Evolutionary conservation across 2,797 vertebrate species (phyloP).

Genomic region (Poecile montanus): DNA sequence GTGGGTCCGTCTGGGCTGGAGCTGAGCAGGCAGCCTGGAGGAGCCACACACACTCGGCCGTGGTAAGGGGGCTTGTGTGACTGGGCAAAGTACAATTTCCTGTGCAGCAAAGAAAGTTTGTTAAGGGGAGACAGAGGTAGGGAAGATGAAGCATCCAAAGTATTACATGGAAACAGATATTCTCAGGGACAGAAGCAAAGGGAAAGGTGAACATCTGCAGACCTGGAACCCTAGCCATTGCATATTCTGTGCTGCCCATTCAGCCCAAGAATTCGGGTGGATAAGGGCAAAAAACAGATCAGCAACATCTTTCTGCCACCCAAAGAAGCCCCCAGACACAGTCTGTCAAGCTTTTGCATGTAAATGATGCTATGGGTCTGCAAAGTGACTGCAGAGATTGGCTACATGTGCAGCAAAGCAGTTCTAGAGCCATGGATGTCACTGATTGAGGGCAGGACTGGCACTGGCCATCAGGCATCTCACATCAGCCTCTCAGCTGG

Average conservation of each 20-base stretch:
- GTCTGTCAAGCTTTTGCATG: not conserved
- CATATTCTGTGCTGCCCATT: not conserved
- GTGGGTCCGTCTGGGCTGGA: slow-evolving; percentile 88
- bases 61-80: slow-evolving; percentile 88
- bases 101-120: slow-evolving; percentile 62
- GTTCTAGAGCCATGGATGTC: not conserved
- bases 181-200: not conserved
- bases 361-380: not conserved
- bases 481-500: not conserved
- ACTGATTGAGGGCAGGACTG: not conserved
- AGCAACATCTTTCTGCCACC: not conserved
- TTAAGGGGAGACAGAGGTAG: not conserved
- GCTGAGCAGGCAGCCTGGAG: slow-evolving; percentile 87
- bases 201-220: not conserved
- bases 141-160: not conserved
- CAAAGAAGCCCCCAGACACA: not conserved
- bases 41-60: slow-evolving; percentile 86
- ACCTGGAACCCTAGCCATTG: not conserved
- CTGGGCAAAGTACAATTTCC: slow-evolving; percentile 94
- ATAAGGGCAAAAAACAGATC: not conserved
- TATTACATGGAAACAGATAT: not conserved
- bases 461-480: not conserved
- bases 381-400: not conserved
- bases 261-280: not conserved
- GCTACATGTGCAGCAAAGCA: not conserved